Evolutionary conservation across 2,888 invertebrate genomes (phyloP).

Genomic region (Arctia plantaginis): DNA sequence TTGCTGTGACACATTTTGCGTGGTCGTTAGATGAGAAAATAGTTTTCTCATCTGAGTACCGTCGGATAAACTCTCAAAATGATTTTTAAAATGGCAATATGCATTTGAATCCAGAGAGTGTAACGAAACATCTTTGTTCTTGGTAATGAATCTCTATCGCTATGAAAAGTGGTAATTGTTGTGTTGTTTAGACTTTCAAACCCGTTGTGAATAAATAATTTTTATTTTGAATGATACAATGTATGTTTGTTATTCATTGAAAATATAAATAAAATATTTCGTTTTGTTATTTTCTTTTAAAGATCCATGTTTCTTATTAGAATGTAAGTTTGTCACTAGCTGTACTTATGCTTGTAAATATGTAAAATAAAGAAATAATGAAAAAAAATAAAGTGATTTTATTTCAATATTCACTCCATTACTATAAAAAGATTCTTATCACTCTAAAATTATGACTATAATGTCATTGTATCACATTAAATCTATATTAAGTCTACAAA

Average conservation of each 20-base stretch:
- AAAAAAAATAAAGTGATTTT: conserved; percentile 15
- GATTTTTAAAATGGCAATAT: conserved; percentile 30
- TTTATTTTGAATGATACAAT: background rate
- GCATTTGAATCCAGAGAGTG: conserved; percentile 51
- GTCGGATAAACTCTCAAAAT: conserved; percentile 47
- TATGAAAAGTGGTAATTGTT: conserved; percentile 36
- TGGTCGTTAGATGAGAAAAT: conserved; percentile 55
- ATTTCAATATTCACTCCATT: conserved; percentile 5
- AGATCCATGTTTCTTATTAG: conserved; percentile 46
- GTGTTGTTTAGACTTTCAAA: conserved; percentile 28
- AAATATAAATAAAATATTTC: conserved; percentile 32
- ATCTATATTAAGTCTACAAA: too few species aligned
- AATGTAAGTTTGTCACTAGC: conserved; percentile 56
- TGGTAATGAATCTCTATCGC: conserved; percentile 37
- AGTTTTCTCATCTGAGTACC: conserved; percentile 56
- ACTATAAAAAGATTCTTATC: background rate
- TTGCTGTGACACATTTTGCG: conserved; percentile 51
- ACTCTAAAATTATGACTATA: too few species aligned
- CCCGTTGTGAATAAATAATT: conserved; percentile 7
- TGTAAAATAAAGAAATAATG: conserved; percentile 75
- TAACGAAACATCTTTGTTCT: conserved; percentile 56
- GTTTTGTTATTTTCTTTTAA: conserved; percentile 52
- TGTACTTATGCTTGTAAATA: conserved; percentile 82
- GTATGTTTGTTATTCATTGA: conserved; percentile 35
- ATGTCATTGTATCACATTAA: too few species aligned